Base-by-base conservation (phyloP, 2,888 invertebrate genomes). In the Drosophila emarginata region DNA sequence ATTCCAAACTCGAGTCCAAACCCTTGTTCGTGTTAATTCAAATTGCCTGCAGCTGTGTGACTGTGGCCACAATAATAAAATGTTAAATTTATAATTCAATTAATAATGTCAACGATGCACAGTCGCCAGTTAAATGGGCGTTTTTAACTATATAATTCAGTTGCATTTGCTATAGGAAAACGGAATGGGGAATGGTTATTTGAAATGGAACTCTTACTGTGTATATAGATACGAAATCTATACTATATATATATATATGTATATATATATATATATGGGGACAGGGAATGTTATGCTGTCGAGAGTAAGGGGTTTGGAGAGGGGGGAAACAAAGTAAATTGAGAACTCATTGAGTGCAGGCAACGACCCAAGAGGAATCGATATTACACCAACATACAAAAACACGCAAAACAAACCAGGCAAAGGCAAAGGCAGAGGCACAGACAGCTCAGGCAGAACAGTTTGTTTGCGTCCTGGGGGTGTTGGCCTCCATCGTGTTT, bases 1-100 rank as follows among this genome's bases (percentile, higher is more conserved):
- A 69, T 60, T 69, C 63, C 69, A 63, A 61, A 67, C 67, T 59
- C 54, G 39, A 14, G n/a, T 28, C 14, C 18, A 0, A 4, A 4
- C 15, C 23, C 37, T 51, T 26, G 18, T 23, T 54, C 61, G 18
- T 36, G 36, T 61, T 28, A 9, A 15, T 56, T 23, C 66, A 69
- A 71, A 21, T 57, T 58, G 70, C 32, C 66, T 72, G 70, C 72
- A 50, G 52, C 51, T 56, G 53, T 36, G 18, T 54, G 21, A 21
- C 45, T 21, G 11, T 12, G 74, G 61, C 53, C 60, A 69, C 75
- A 69, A 76, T 65, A 76, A 87, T 91, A 90, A 91, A 91, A 89
- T 80, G 74, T 82, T 58, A 74, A 90, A 91, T 91, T 90, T 90
- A 90, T 90, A 91, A 88, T 90, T 91, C 88, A 91, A 90, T 91